Conservation (phyloP, 1,140 invertebrate genomes). For the Trichonephila clavipes region DNA sequence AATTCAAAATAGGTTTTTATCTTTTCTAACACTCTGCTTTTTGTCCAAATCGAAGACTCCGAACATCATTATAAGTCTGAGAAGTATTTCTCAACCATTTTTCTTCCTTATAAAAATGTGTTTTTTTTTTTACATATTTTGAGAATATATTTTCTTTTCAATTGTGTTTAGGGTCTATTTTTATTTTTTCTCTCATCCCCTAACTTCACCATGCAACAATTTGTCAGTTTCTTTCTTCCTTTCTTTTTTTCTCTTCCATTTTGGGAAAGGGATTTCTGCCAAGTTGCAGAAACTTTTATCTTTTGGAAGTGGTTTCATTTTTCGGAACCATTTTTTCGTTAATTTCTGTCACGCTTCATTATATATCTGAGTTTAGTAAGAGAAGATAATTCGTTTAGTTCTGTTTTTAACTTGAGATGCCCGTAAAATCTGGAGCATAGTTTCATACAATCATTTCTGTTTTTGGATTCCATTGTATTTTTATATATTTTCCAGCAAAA, state of each 20-base stretch:
- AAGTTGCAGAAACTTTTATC: slow-evolving; percentile 25
- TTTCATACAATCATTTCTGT: too few relatives aligned
- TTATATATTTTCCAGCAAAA: too few relatives aligned
- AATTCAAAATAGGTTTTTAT: neutral
- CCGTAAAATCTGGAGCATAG: neutral
- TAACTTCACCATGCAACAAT: slow-evolving; percentile 33
- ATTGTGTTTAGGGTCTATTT: slow-evolving; percentile 48
- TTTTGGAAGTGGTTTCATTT: neutral
- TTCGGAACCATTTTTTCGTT: neutral
- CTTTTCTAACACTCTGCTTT: neutral
- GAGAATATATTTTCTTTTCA: slow-evolving; percentile 32
- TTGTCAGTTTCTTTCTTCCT: neutral
- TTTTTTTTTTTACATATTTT: neutral
- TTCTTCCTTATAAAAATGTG: slow-evolving; percentile 26
- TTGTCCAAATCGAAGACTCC: slow-evolving; percentile 32
- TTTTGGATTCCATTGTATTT: too few relatives aligned
- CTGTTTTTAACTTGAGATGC: neutral
- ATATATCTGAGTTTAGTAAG: neutral
- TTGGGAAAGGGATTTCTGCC: slow-evolving; percentile 13
- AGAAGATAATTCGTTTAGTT: neutral
- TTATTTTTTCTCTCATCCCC: neutral
- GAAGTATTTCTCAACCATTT: slow-evolving; percentile 39
- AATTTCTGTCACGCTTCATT: neutral
- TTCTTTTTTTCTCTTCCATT: neutral
- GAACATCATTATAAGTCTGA: slow-evolving; percentile 53